phyloP scores from a whole-genome alignment of 2,113 vertebrate species.

The Ptyas mucosa region DNA sequence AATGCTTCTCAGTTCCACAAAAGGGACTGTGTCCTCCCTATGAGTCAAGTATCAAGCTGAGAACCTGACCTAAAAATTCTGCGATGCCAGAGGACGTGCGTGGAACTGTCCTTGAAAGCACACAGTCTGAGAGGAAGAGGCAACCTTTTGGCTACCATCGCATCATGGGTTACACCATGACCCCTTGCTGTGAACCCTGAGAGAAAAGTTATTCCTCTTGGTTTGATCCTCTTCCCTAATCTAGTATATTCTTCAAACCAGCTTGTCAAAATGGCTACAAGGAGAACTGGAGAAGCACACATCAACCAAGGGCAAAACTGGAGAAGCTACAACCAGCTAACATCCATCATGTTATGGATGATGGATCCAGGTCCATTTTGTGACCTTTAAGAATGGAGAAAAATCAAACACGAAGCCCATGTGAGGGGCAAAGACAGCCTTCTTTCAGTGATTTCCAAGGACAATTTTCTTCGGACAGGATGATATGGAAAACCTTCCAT shows the following conservation, averaged over 20 bases:
- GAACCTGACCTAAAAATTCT: not conserved
- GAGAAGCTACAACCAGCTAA: not conserved
- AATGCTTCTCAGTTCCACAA: not conserved
- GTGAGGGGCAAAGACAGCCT: conserved; percentile 35
- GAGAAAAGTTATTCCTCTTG: not conserved
- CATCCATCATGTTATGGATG: not conserved
- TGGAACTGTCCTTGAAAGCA: not conserved
- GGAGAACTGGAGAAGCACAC: not conserved
- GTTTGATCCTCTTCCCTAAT: no score
- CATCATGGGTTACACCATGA: no score
- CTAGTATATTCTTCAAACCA: not conserved
- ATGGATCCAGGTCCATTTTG: not conserved
- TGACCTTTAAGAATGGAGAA: conserved; percentile 30
- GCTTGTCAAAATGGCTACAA: not conserved
- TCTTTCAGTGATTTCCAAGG: conserved; percentile 37
- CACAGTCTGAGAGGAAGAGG: not conserved
- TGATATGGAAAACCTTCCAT: not conserved
- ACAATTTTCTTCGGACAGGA: conserved; percentile 2
- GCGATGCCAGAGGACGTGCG: not conserved
- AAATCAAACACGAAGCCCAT: conserved; percentile 17
- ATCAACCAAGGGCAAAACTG: not conserved
- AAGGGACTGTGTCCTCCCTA: not conserved
- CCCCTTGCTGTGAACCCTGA: not conserved
- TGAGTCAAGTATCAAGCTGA: not conserved
- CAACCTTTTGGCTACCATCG: not conserved